Percentiles rank a stretch among this genome's conserved stretches.
Conservation (phyloP, 2,113 vertebrate genomes). For the Brachionichthys hirsutus region DNA sequence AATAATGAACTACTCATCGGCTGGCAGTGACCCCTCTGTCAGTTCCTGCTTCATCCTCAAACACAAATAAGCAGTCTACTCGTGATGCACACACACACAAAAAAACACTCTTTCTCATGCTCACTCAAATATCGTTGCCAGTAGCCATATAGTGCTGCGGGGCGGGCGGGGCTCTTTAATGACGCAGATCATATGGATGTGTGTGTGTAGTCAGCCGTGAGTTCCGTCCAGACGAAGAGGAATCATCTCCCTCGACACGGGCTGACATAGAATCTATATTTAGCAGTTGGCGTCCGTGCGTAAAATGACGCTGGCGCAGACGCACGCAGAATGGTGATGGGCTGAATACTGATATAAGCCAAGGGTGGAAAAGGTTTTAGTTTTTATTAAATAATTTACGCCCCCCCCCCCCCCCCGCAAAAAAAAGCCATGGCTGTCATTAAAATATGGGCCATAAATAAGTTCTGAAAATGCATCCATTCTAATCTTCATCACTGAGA, state of each 20-base stretch:
- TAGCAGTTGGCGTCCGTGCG: constrained; percentile 62
- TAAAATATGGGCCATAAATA: no score
- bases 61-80: constrained; percentile 15
- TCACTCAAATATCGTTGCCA: neutral
- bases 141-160: constrained; percentile 8
- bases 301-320: constrained; percentile 62
- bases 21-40: neutral
- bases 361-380: neutral
- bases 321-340: constrained; percentile 32
- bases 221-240: constrained; percentile 46
- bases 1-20: no score
- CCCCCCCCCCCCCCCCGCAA: no score
- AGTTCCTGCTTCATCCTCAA: neutral
- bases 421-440: no score
- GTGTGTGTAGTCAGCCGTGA: constrained; percentile 29
- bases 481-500: no score
- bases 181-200: constrained; percentile 30
- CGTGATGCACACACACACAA: neutral
- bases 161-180: constrained; percentile 12
- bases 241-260: constrained; percentile 59
- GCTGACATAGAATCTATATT: constrained; percentile 73
- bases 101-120: neutral
- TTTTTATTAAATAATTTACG: neutral
- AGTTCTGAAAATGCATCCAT: no score
- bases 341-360: constrained; percentile 57